Base-by-base conservation (phyloP, 2,113 vertebrate species). In the Myiozetetes cayanensis region DNA sequence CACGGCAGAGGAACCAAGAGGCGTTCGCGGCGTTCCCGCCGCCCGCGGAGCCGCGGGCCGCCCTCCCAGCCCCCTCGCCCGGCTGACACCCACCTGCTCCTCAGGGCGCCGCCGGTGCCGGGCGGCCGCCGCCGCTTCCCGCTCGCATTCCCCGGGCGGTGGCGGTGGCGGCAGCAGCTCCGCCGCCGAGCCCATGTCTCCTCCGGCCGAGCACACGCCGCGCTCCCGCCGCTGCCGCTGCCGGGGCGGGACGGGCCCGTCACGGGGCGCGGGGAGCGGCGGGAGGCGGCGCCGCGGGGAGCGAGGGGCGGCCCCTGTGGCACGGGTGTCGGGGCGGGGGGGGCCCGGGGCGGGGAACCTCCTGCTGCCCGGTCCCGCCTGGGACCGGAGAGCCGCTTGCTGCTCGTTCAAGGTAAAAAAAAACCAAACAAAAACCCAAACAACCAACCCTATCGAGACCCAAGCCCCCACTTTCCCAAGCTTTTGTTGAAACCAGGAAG, bases 121-220 rank as follows among this genome's bases (percentile, higher is more conserved):
- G 39, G n/a, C 70, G 63, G 33, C 10, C 27, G 30, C 49, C 43
- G 39, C 97, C 61, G 77, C 65, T 52, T 91, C 93, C 78, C 90
- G 83, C 37, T 85, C 88, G 46, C 87, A 74, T 18, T 87, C 88
- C 70, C 59, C 67, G 47, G 59, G 27, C 58, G 65, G 50, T 28
- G 66, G 44, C 8, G 52, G 35, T 9, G 35, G 70, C 9, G 53
- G 35, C 16, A 30, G 70, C 74, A 96, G 79, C 85, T 96, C 89
- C 62, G 91, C 67, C 25, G 88, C 94, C 19, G 97, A 97, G 31
- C 96, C 97, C 98, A 96, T 98, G 86, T 55, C 30, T n/a, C 11
- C 35, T 53, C 70, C 39, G 23, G 59, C 68, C 50, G 10, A n/a
- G 27, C 28, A 3, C 6, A 18, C 9, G 58, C 58, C 35, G 11